These are phyloP conservation scores for Leptopilina syphax DNA, from an alignment of 2,888 invertebrate species.

Conservation along the genomic window DNA sequence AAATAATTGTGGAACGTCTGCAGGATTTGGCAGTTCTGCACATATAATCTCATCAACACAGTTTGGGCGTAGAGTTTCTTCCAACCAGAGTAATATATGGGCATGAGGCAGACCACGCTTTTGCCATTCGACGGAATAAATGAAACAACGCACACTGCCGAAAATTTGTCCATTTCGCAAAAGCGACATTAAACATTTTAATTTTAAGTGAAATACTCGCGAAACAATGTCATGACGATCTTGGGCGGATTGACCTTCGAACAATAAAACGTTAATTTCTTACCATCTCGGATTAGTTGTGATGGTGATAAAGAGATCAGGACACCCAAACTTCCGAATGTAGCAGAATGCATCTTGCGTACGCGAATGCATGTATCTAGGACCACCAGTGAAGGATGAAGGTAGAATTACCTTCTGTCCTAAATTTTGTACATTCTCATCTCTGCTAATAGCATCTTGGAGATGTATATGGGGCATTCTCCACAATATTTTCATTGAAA, in stretches of 20 bases:
- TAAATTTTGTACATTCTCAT: no score
- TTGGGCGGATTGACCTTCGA: constrained; percentile 52
- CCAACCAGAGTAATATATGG: constrained; percentile 62
- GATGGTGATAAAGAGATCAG: constrained; percentile 71
- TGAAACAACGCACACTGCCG: constrained; percentile 51
- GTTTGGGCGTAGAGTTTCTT: constrained; percentile 56
- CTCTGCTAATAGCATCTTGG: no score
- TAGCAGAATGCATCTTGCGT: constrained; percentile 58
- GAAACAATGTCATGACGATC: no score
- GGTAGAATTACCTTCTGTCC: no score
- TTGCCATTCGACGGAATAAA: no score
- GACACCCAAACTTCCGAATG: constrained; percentile 68
- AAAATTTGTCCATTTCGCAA: constrained; percentile 55
- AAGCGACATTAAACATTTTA: constrained; percentile 63
- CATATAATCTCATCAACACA: constrained; percentile 66
- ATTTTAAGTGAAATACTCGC: constrained; percentile 53
- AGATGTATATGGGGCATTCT: no score
- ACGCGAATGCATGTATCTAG: no score
- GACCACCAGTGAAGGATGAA: no score
- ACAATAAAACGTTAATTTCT: constrained; percentile 62
- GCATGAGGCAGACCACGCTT: constrained; percentile 59
- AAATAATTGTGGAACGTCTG: constrained; percentile 61
- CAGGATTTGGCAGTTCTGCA: constrained; percentile 70
- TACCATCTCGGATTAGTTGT: constrained; percentile 70
- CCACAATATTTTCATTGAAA: no score